Evolutionary conservation across 2,113 vertebrate genomes (phyloP).

Genomic region (Indicator indicator): DNA sequence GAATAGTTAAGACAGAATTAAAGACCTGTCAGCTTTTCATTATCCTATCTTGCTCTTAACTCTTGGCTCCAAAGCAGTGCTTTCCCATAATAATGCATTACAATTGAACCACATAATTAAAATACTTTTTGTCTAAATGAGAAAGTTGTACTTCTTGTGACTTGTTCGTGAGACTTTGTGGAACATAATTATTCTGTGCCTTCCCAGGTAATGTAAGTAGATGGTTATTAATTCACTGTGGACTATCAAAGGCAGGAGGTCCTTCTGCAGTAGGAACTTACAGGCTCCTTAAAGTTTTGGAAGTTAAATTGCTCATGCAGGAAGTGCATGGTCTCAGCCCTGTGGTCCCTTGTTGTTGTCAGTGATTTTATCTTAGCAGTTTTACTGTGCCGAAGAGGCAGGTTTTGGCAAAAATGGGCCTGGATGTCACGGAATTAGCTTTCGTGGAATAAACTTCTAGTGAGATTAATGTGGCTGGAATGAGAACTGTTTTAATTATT

Average conservation of each 20-base stretch:
- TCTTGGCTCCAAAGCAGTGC: conserved; percentile 18
- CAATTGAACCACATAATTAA: background rate
- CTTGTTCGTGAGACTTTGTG: conserved; percentile 3
- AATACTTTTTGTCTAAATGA: conserved; percentile 46
- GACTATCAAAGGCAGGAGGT: background rate
- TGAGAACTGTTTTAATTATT: background rate
- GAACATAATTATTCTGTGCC: background rate
- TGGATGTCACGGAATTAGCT: background rate
- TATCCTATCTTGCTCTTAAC: conserved; percentile 31
- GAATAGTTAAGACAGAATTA: conserved; percentile 12
- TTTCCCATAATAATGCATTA: conserved; percentile 30
- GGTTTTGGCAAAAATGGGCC: background rate
- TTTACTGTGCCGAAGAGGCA: background rate
- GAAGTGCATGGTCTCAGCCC: background rate
- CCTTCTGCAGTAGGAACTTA: background rate
- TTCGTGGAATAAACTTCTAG: background rate
- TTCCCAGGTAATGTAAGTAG: background rate
- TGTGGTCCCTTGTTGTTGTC: background rate
- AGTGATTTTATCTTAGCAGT: background rate
- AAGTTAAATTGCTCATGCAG: background rate
- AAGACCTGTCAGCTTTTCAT: background rate
- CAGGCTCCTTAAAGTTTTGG: background rate
- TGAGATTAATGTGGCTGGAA: background rate
- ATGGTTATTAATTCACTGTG: background rate
- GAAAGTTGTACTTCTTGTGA: conserved; percentile 21